Conservation (phyloP, 2,113 vertebrate species). For the Acrocephalus kingi region DNA sequence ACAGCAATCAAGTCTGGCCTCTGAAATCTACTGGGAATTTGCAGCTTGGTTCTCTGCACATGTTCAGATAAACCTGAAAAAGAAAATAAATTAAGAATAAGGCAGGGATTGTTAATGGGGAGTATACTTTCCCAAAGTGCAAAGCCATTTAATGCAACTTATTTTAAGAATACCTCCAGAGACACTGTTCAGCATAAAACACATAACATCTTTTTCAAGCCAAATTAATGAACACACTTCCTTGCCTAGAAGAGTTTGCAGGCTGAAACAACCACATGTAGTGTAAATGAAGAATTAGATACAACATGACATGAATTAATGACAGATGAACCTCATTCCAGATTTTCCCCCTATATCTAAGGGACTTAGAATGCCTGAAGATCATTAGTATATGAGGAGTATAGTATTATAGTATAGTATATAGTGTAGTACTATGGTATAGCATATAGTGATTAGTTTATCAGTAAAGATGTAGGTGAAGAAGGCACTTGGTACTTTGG, state of each 20-base stretch:
- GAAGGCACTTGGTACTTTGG: neutral
- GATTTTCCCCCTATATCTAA: neutral
- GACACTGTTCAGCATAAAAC: neutral
- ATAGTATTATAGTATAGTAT: neutral
- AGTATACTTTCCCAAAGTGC: neutral
- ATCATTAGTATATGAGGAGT: neutral
- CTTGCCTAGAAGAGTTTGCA: neutral
- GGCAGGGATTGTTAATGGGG: neutral
- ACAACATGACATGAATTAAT: neutral
- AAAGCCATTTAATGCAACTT: neutral
- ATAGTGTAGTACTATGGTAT: neutral
- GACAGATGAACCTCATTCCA: neutral
- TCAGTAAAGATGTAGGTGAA: neutral
- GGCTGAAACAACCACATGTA: neutral
- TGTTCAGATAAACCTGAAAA: neutral
- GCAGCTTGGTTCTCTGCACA: neutral
- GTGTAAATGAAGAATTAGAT: neutral
- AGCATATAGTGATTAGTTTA: neutral
- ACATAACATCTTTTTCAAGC: neutral
- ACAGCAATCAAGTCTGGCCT: neutral
- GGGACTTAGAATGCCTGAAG: neutral
- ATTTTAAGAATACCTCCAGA: neutral
- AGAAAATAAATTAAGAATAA: neutral
- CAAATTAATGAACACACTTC: neutral
- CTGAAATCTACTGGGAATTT: neutral